Conservation (phyloP, 2,113 vertebrate genomes). For the Sorex araneus region DNA sequence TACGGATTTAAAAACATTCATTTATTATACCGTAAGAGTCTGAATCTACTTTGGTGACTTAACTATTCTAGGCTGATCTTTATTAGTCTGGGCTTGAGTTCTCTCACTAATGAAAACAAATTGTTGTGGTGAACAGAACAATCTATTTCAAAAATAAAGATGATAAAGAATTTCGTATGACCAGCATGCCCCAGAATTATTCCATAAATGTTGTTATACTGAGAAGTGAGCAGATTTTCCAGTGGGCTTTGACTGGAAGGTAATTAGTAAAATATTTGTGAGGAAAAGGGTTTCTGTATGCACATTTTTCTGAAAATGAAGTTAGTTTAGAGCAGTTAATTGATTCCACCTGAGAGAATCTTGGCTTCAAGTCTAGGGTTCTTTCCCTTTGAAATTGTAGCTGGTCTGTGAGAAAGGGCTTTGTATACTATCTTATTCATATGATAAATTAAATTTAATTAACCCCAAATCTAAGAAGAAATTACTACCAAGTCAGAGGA, state of each 20-base stretch:
- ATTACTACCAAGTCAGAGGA: neutral
- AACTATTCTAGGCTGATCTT: neutral
- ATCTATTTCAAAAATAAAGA: conserved; percentile 34
- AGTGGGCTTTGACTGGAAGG: neutral
- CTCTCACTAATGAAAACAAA: neutral
- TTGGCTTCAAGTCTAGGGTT: neutral
- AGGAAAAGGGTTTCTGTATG: neutral
- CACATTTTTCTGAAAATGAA: neutral
- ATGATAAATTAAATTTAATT: conserved; percentile 40
- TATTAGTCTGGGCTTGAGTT: neutral
- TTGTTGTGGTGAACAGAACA: neutral
- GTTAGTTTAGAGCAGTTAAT: neutral
- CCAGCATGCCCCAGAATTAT: neutral
- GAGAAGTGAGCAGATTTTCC: neutral
- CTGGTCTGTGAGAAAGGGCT: neutral
- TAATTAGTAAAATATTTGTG: neutral
- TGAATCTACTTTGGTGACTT: neutral
- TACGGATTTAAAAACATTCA: neutral
- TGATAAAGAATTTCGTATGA: neutral
- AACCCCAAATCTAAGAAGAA: conserved; percentile 5
- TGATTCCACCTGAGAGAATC: neutral
- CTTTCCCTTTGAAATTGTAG: neutral
- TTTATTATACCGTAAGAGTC: neutral
- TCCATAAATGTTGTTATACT: neutral
- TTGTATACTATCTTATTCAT: neutral